phyloP scores from a whole-genome alignment of 2,888 invertebrate species.

The Orthonychiurus folsomi region DNA sequence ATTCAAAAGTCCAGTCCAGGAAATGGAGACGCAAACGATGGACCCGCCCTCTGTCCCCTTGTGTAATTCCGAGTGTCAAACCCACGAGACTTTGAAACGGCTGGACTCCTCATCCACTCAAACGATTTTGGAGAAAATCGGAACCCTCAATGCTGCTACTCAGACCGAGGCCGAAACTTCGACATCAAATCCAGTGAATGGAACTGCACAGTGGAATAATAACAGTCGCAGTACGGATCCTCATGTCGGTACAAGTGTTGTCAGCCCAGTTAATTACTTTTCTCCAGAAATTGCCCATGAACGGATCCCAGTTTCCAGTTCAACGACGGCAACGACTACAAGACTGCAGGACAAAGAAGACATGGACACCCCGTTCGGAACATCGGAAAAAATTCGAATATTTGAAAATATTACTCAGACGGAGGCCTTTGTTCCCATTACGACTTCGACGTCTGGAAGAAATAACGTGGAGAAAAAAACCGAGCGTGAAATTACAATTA shows the following conservation, averaged over 20 bases:
- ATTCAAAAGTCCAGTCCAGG: neutral
- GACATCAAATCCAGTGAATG: neutral
- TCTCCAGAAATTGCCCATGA: no score
- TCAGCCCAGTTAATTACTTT: no score
- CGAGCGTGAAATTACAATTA: neutral
- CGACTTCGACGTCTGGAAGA: neutral
- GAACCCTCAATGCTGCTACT: neutral
- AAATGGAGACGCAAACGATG: slow-evolving; percentile 3
- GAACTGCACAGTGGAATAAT: no score
- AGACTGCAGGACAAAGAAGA: neutral
- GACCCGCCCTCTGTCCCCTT: neutral
- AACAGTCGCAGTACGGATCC: no score
- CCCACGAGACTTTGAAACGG: neutral
- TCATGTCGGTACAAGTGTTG: no score
- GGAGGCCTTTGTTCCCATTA: neutral
- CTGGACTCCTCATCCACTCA: neutral
- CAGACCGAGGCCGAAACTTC: neutral
- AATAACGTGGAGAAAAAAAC: neutral
- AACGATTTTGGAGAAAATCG: neutral
- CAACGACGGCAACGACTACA: no score
- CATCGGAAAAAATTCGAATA: neutral
- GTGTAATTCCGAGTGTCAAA: neutral
- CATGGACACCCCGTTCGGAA: neutral
- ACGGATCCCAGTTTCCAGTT: neutral
- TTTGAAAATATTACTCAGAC: neutral